Conservation (phyloP, 1,140 invertebrate species). For the Lepidurus arcticus region DNA sequence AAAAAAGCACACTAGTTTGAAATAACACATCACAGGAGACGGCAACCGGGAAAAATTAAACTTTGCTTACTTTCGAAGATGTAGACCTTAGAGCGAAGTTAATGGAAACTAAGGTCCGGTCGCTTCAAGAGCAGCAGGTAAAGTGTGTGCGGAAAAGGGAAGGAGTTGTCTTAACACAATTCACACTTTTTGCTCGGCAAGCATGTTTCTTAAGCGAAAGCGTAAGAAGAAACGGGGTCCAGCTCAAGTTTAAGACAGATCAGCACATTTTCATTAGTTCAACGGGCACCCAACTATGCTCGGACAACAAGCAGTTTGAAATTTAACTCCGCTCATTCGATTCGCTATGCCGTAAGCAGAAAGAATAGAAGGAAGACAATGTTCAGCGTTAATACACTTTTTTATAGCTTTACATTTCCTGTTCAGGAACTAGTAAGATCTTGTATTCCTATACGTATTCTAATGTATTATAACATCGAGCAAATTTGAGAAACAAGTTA, state of each 20-base stretch:
- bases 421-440: neutral
- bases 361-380: neutral
- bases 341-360: constrained; percentile 9
- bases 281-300: neutral
- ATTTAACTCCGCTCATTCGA: neutral
- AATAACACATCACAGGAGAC: constrained; percentile 11
- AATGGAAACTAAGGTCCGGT: neutral
- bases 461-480: too few relatives aligned
- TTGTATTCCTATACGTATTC: too few relatives aligned
- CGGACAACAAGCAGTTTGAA: neutral
- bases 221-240: neutral
- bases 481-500: too few relatives aligned
- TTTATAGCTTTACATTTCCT: neutral
- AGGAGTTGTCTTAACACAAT: constrained; percentile 12
- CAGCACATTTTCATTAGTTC: constrained; percentile 8
- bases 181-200: neutral
- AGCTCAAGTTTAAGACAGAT: constrained; percentile 3
- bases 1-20: neutral
- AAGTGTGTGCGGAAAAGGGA: neutral
- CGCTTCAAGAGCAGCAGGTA: neutral
- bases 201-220: neutral
- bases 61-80: neutral
- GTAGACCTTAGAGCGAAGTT: neutral
- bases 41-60: neutral
- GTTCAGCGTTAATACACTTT: neutral